Conservation (phyloP, 2,888 invertebrate genomes). For the Chloroclysta siterata region DNA sequence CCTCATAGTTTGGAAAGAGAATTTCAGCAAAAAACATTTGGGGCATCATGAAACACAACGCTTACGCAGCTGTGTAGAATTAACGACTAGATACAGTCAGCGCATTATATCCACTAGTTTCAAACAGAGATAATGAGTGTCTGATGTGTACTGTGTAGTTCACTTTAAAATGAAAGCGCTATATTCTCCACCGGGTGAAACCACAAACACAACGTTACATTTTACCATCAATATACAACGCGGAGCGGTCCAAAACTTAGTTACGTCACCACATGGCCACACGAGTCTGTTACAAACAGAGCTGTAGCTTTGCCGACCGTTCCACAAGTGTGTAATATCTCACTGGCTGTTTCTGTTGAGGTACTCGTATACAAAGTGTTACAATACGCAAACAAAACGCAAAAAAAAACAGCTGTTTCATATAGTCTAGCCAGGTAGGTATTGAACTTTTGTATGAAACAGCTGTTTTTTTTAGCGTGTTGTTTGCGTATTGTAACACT, state of each 20-base stretch:
- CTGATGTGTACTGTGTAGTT: slow-evolving; percentile 30
- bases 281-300: slow-evolving; percentile 24
- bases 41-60: background rate
- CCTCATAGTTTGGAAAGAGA: too few species aligned
- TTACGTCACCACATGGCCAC: slow-evolving; percentile 52
- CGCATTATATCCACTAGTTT: slow-evolving; percentile 18
- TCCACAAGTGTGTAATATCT: background rate
- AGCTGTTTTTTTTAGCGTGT: too few species aligned
- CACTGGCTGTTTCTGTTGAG: slow-evolving; percentile 3
- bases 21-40: background rate
- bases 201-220: slow-evolving; percentile 49
- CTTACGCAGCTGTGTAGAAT: slow-evolving; percentile 12
- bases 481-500: too few species aligned
- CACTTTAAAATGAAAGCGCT: slow-evolving; percentile 36
- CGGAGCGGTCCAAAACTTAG: slow-evolving; percentile 51
- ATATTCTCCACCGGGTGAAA: slow-evolving; percentile 37
- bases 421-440: too few species aligned
- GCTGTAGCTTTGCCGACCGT: background rate
- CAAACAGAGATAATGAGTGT: slow-evolving; percentile 38
- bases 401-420: too few species aligned
- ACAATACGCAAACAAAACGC: too few species aligned
- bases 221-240: slow-evolving; percentile 56
- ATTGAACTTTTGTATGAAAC: too few species aligned
- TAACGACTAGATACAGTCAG: slow-evolving; percentile 11
- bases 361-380: too few species aligned